Conservation (phyloP, 2,797 vertebrate species). For the Enteromius treurensis region DNA sequence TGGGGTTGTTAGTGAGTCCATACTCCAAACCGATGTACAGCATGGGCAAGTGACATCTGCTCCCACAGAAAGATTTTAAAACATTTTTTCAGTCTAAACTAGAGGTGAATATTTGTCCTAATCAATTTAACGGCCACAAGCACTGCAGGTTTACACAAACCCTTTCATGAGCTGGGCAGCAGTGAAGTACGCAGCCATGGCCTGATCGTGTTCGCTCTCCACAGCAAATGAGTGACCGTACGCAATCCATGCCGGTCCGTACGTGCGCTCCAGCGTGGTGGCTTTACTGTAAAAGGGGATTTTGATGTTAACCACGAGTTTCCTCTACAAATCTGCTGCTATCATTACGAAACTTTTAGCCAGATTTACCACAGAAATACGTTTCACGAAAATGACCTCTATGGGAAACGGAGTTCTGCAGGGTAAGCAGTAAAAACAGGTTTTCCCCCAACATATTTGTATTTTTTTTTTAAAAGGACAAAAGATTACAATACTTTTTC, state of each 20-base stretch:
- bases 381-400: neutral
- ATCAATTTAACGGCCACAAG: neutral
- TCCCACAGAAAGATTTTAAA: slow-evolving; percentile 18
- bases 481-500: neutral
- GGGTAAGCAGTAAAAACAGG: neutral
- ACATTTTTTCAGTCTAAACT: neutral
- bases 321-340: neutral
- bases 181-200: slow-evolving; percentile 98
- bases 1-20: slow-evolving; percentile 98
- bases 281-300: slow-evolving; percentile 85
- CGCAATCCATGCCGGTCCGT: slow-evolving; percentile 96
- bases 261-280: slow-evolving; percentile 94
- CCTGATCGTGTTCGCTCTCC: slow-evolving; percentile 98
- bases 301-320: slow-evolving; percentile 23
- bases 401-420: neutral
- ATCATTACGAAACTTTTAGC: neutral
- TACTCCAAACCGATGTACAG: slow-evolving; percentile 98
- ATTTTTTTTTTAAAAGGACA: neutral
- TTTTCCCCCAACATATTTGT: neutral
- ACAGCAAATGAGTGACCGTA: slow-evolving; percentile 98
- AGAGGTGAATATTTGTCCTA: neutral
- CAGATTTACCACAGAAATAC: slow-evolving; percentile 17
- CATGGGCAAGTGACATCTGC: slow-evolving; percentile 96
- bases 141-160: slow-evolving; percentile 69
- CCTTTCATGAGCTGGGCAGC: slow-evolving; percentile 99